Percentiles rank a stretch among this genome's conserved stretches.
Evolutionary conservation across 2,797 vertebrate genomes (phyloP).

Genomic region (Falco columbarius): DNA sequence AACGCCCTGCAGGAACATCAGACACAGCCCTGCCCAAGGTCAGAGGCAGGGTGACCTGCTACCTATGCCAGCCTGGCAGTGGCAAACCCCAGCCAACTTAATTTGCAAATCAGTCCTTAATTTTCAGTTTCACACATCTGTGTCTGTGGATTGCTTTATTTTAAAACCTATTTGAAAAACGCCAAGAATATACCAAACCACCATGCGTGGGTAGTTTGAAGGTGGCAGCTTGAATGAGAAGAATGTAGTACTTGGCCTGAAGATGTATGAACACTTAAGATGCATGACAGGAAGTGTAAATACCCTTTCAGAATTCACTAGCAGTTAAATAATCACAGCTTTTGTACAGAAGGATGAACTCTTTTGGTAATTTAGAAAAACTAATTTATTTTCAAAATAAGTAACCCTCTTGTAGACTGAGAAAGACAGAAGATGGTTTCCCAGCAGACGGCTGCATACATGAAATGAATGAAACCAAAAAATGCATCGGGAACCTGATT

Average conservation of each 20-base stretch:
- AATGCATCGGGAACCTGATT: neutral
- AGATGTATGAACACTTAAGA: neutral
- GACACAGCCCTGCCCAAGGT: neutral
- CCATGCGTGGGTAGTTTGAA: neutral
- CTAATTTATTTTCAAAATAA: conserved; percentile 16
- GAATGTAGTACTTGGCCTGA: neutral
- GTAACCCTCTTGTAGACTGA: neutral
- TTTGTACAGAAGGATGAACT: neutral
- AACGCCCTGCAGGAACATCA: neutral
- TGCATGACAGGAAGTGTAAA: neutral
- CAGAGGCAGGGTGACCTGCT: neutral
- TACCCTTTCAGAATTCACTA: conserved; percentile 5
- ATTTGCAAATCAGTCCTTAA: neutral
- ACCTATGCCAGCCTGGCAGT: neutral
- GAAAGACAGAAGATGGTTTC: neutral
- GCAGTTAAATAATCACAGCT: conserved; percentile 37
- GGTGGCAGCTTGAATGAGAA: neutral
- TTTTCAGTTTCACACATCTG: neutral
- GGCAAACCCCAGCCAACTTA: neutral
- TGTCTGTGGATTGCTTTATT: neutral
- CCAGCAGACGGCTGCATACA: neutral
- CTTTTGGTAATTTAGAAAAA: neutral
- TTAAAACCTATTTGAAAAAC: neutral
- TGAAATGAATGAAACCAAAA: neutral
- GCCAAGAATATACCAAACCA: neutral